These are phyloP conservation scores for Ectemnius lituratus DNA, from an alignment of 2,888 invertebrate species.

Conservation along the genomic window DNA sequence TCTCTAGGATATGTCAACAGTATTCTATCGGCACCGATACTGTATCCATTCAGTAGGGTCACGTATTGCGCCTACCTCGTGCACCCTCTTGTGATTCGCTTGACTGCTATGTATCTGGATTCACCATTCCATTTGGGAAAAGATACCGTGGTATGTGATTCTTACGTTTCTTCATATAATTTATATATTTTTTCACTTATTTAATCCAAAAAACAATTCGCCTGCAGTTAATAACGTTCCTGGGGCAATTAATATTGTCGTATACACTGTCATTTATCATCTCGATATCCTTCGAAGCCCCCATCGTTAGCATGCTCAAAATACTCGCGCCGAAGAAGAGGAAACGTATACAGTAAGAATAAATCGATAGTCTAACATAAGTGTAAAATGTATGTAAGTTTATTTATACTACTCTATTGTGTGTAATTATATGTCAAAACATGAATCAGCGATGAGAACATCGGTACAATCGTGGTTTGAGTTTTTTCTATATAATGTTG, in stretches of 20 bases:
- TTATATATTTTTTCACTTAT: too few species aligned
- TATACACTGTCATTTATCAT: constrained; percentile 88
- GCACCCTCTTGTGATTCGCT: constrained; percentile 89
- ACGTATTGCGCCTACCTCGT: constrained; percentile 93
- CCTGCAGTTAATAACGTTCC: constrained; percentile 86
- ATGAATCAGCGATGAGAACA: constrained; percentile 35
- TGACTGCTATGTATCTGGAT: constrained; percentile 89
- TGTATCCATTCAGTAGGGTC: constrained; percentile 91
- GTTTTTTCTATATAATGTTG: constrained; percentile 51
- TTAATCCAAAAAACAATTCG: constrained; percentile 28
- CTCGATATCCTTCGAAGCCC: constrained; percentile 91
- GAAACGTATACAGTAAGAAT: constrained; percentile 69
- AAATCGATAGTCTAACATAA: constrained; percentile 17
- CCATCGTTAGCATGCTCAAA: constrained; percentile 90
- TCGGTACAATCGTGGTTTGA: constrained; percentile 25
- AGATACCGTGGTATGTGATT: constrained; percentile 83
- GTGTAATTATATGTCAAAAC: constrained; percentile 51
- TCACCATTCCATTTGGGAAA: constrained; percentile 90
- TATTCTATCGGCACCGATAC: constrained; percentile 86
- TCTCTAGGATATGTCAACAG: constrained; percentile 81
- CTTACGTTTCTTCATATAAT: background rate
- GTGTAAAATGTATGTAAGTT: constrained; percentile 23
- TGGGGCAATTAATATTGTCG: constrained; percentile 89
- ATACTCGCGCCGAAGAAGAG: constrained; percentile 78
- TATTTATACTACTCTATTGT: constrained; percentile 60